Percentiles rank a stretch among this genome's conserved stretches.
phyloP scores from a whole-genome alignment of 92 coral and sea anemone genomes.

The Palythoa caribaeorum region DNA sequence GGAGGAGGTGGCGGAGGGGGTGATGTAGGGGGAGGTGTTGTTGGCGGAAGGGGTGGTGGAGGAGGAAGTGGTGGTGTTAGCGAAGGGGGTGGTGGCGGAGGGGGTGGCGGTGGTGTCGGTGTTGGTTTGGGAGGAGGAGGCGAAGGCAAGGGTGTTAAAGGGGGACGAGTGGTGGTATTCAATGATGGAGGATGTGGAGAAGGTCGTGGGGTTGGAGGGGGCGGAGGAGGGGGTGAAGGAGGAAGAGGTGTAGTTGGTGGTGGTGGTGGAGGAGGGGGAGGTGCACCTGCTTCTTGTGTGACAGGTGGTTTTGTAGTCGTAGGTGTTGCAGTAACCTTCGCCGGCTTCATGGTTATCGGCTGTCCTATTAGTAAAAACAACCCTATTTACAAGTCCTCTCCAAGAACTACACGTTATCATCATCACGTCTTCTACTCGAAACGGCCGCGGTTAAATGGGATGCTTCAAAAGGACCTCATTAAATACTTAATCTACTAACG shows the following conservation, averaged over 20 bases:
- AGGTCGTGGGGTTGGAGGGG: constrained; percentile 3
- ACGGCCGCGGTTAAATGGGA: too few relatives aligned
- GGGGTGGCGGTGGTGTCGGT: constrained; percentile 13
- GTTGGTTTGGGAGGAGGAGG: constrained; percentile 15
- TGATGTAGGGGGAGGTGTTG: background rate
- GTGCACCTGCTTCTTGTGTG: constrained; percentile 6
- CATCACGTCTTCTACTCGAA: background rate
- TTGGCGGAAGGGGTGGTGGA: background rate
- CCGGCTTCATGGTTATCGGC: background rate
- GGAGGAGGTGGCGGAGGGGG: constrained; percentile 15
- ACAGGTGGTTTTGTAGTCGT: constrained; percentile 25
- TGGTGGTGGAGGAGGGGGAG: constrained; percentile 32
- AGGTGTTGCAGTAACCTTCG: background rate
- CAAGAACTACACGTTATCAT: background rate
- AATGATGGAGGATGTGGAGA: constrained; percentile 10
- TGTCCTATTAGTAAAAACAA: background rate
- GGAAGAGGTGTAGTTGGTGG: constrained; percentile 18
- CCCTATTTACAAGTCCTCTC: background rate
- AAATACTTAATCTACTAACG: too few relatives aligned
- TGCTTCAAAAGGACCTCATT: too few relatives aligned
- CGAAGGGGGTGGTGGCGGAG: background rate
- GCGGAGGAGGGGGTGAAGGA: constrained; percentile 32
- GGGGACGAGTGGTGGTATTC: background rate
- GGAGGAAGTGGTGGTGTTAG: background rate
- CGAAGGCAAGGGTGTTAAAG: background rate